Evolutionary conservation across 2,888 invertebrate species (phyloP), one percentile per base, ranked within the genome.

Genomic region (Pharmacophagus antenor): DNA sequence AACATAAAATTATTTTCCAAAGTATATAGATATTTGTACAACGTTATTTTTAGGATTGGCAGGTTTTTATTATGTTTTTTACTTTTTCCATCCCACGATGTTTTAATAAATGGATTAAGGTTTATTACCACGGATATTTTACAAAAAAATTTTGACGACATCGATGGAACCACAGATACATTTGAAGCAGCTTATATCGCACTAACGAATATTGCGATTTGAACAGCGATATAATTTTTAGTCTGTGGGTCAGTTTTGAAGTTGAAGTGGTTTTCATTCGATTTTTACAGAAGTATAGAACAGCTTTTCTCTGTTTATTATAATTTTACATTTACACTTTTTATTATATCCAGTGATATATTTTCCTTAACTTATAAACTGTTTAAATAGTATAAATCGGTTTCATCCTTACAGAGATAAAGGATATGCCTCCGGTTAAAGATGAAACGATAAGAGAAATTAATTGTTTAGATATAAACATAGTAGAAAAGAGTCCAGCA

Each of bases 401-500:
- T 55, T 46, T 55, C 42, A 55, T 31, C 42, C 17, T 58, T 46
- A 46, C 31, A 54, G 66, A 69, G 66, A 59, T 69, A 60, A 75
- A 74, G 83, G 88, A 85, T 87, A 91, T 91, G 91, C 90, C 91
- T 82, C 88, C 91, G 62, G 89, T 85, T 76, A 91, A 89, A 76
- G 91, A 91, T 81, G 91, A 91, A 67, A 79, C 82, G 66, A 78
- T 89, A 77, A 79, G 80, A 66, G 90, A 91, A 84, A 82, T 79
- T 65, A 85, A 85, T 78, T 89, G 88, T 70, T 77, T 91, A 72
- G 91, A 91, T 71, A 79, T 91, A 73, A 88, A 85, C 71, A 79
- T 88, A 68, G 73, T 79, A 56, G 91, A 91, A 70, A 89, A 90
- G 78, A 91, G 89, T 70, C 88, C 90, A 61, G 85, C 80, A 65